phyloP scores from a whole-genome alignment of 2,797 vertebrate genomes.

The Scyliorhinus canicula region DNA sequence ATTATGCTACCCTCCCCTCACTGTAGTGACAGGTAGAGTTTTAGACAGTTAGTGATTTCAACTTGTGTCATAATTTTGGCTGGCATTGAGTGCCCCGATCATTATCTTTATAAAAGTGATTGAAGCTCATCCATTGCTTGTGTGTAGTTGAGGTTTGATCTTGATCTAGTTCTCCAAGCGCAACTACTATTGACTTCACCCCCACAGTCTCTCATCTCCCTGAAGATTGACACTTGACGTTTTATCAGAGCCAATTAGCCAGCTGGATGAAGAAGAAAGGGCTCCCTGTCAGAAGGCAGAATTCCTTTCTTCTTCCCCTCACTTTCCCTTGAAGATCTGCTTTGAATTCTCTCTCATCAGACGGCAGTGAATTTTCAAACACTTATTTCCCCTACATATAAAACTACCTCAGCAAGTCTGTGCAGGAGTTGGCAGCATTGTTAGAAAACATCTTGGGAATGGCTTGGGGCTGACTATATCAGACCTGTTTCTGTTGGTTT shows the following conservation, averaged over 20 bases:
- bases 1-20: background rate
- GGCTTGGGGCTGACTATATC: background rate
- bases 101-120: background rate
- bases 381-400: background rate
- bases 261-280: slow-evolving; percentile 3
- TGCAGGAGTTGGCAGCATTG: background rate
- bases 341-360: slow-evolving; percentile 31
- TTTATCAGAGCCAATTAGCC: background rate
- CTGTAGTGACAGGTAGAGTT: background rate
- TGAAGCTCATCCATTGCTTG: background rate
- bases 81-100: background rate
- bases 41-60: background rate
- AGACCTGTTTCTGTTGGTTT: background rate
- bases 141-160: background rate
- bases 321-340: slow-evolving; percentile 12
- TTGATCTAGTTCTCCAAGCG: background rate
- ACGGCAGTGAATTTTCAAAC: background rate
- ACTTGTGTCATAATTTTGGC: background rate
- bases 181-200: background rate
- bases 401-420: background rate
- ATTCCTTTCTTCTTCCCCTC: slow-evolving; percentile 25
- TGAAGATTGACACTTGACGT: slow-evolving; percentile 1
- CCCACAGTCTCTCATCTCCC: background rate
- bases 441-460: slow-evolving; percentile 12
- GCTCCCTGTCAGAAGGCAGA: background rate